phyloP scores from a whole-genome alignment of 1,140 invertebrate genomes.

The Drosophila insularis region DNA sequence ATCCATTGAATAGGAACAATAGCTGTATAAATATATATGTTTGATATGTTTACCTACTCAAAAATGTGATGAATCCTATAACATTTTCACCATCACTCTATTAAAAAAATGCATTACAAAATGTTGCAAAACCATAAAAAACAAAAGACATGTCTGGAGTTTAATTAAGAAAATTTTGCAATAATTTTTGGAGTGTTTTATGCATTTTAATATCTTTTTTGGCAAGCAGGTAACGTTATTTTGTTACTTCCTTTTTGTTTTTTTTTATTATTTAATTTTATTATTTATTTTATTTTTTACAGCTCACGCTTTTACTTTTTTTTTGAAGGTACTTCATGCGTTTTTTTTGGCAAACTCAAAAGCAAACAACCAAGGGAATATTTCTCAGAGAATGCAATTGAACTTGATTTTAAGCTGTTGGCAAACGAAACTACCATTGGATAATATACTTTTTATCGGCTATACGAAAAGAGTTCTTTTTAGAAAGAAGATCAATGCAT shows the following conservation, averaged over 20 bases:
- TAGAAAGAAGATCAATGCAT: too few relatives aligned
- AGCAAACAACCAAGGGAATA: slow-evolving; percentile 13
- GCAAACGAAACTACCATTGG: neutral
- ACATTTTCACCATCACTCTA: neutral
- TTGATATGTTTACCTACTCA: slow-evolving; percentile 36
- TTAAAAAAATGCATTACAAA: slow-evolving; percentile 63
- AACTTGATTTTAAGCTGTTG: neutral
- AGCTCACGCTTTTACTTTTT: slow-evolving; percentile 81
- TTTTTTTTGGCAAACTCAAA: slow-evolving; percentile 36
- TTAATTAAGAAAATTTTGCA: slow-evolving; percentile 32
- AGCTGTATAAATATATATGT: slow-evolving; percentile 30
- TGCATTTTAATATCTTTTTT: slow-evolving; percentile 62
- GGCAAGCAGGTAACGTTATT: slow-evolving; percentile 79
- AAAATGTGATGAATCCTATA: slow-evolving; percentile 33
- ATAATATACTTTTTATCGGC: neutral
- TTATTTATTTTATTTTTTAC: slow-evolving; percentile 56
- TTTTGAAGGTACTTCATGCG: slow-evolving; percentile 79
- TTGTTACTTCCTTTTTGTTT: neutral
- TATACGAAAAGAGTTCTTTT: neutral
- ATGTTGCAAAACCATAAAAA: slow-evolving; percentile 56
- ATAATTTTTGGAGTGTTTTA: slow-evolving; percentile 37
- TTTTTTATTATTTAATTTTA: slow-evolving; percentile 14
- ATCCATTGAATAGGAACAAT: slow-evolving; percentile 65
- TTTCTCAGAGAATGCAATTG: slow-evolving; percentile 15
- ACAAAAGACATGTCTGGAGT: slow-evolving; percentile 23